Evolutionary conservation across 2,797 vertebrate species (phyloP), one percentile per base, ranked within the genome.

Genomic region (Heliangelus exortis): DNA sequence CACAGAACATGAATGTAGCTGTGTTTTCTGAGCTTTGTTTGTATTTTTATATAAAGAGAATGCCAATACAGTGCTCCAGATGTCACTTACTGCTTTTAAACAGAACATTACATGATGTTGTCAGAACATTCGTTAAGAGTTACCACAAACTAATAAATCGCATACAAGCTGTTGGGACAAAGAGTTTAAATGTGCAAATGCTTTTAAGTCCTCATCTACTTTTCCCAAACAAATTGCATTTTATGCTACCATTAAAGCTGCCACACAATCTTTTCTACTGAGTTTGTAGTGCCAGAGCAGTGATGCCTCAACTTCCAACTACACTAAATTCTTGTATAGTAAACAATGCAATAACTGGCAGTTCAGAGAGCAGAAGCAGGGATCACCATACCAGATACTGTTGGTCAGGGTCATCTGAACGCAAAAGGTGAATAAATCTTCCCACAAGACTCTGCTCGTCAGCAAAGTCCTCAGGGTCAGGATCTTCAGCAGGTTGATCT

Each of bases 381-480:
- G 9, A 22, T 13, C 4, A 6, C 73, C 95, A 34, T 97, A 99
- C 99, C 97, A 99, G 97, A 89, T 99, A 99, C 96, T 99, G 99
- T 47, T 99, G 99, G 95, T 99, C 99, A 1, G 99, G 99, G 92
- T 99, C 99, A 22, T 99, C 99, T 7, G 99, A 99, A 68, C 97
- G 98, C 34, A 99, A 97, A 45, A 99, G 98, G 85, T 99, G 99
- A 95, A 99, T 99, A 95, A 99, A 99, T 47, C 99, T 98, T 65
- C 99, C 99, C 89, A 99, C 99, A n/a, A 99, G 98, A 89, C 99
- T 99, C 96, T 99, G 99, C 92, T 99, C 99, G 84, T 99, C 99
- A 26, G 99, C 98, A 97, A 99, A 99, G 96, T 99, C 99, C 93
- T 99, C 99, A 1, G 99, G 99, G 95, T 99, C 99, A 5, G 99